Percentiles rank a stretch among this genome's conserved stretches.
Conservation (phyloP, 2,797 vertebrate genomes). For the Myiotriccus ornatus region DNA sequence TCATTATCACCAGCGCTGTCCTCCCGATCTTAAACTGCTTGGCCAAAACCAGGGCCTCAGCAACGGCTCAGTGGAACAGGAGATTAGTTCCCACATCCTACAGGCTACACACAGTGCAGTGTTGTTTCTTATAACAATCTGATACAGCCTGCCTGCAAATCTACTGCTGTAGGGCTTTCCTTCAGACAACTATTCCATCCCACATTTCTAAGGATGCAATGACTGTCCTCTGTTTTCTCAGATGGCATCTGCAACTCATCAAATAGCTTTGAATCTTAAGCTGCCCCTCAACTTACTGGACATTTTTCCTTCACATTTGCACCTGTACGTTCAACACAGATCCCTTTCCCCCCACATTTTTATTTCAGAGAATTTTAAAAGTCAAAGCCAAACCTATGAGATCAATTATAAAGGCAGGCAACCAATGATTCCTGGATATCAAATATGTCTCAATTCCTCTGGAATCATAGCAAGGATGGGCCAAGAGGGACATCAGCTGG, state of each 20-base stretch:
- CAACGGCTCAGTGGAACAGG: background rate
- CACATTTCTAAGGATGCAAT: background rate
- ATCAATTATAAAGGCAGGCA: background rate
- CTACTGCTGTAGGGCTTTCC: background rate
- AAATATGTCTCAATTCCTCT: slow-evolving; percentile 11
- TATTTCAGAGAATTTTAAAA: background rate
- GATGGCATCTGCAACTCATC: background rate
- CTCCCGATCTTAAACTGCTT: background rate
- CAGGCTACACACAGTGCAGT: background rate
- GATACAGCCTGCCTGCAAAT: background rate
- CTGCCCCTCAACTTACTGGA: background rate
- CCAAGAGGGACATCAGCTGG: background rate
- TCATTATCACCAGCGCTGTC: background rate
- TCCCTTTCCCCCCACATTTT: background rate
- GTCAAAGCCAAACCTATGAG: background rate
- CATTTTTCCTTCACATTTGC: background rate
- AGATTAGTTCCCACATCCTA: background rate
- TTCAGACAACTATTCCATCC: background rate
- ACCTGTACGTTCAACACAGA: background rate
- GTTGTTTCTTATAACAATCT: background rate
- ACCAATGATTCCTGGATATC: background rate
- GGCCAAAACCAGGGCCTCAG: background rate
- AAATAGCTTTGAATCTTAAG: background rate
- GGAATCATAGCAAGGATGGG: slow-evolving; percentile 32
- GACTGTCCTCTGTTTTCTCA: background rate